Conservation (phyloP, 1,140 invertebrate species). For the Teleopsis dalmanni region DNA sequence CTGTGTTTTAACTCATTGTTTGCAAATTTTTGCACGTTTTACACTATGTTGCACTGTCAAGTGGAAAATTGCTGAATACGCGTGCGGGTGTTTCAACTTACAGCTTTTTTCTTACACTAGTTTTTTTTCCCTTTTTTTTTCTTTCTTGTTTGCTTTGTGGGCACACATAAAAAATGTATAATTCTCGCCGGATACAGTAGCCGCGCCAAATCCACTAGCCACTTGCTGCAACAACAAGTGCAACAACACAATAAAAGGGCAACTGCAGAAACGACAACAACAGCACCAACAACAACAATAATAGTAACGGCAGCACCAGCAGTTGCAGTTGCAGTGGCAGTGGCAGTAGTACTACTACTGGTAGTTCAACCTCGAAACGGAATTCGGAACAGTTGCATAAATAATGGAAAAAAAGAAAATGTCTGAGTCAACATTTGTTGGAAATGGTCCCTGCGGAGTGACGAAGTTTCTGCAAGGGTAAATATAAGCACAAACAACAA, state of each 20-base stretch:
- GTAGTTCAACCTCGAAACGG: too few species aligned
- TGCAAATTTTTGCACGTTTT: constrained; percentile 1
- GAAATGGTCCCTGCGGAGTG: constrained; percentile 2
- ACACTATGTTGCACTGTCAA: constrained; percentile 23
- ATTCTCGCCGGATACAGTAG: background rate
- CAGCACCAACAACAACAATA: background rate
- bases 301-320: too few species aligned
- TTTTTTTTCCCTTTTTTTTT: constrained; percentile 5
- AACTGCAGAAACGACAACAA: background rate
- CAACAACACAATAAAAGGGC: background rate
- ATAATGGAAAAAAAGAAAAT: constrained; percentile 8
- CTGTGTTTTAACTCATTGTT: constrained; percentile 12
- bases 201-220: too few species aligned
- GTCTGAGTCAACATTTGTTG: constrained; percentile 1
- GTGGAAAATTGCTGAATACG: constrained; percentile 36
- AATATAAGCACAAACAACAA: too few species aligned
- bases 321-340: too few species aligned
- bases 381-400: constrained; percentile 14
- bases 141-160: constrained; percentile 1
- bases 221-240: background rate
- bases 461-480: too few species aligned
- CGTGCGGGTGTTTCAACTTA: constrained; percentile 6
- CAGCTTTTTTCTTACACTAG: constrained; percentile 1
- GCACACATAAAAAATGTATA: background rate
- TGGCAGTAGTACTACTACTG: too few species aligned